Evolutionary conservation across 1,140 invertebrate genomes (phyloP).

Genomic region (Lamellibrachia luymesi): DNA sequence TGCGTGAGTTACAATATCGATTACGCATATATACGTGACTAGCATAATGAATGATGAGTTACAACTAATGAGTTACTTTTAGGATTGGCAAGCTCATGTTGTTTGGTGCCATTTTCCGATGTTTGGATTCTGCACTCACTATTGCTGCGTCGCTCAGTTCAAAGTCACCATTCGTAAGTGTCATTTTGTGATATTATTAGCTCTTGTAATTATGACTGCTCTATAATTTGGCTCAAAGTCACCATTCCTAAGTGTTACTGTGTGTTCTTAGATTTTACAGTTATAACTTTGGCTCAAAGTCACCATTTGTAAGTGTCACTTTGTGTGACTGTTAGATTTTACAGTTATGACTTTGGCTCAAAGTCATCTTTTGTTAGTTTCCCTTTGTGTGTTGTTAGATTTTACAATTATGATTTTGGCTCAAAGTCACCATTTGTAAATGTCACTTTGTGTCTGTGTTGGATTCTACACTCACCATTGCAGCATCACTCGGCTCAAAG

Average conservation of each 20-base stretch:
- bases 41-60: neutral
- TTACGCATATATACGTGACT: too few species aligned
- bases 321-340: too few species aligned
- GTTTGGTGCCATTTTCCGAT: constrained; percentile 82
- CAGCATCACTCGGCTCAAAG: neutral
- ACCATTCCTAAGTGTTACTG: too few species aligned
- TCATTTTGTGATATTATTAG: neutral
- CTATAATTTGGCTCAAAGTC: neutral
- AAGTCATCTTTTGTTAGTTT: too few species aligned
- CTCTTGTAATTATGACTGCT: neutral
- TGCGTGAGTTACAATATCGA: too few species aligned
- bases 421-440: constrained; percentile 84
- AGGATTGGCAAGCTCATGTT: constrained; percentile 78
- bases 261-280: too few species aligned
- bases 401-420: too few species aligned
- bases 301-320: too few species aligned
- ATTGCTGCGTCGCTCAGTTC: constrained; percentile 82
- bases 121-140: constrained; percentile 80
- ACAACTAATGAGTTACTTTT: constrained; percentile 25
- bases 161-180: constrained; percentile 78
- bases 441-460: constrained; percentile 10
- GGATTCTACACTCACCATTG: neutral
- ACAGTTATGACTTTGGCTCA: too few species aligned
- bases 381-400: too few species aligned
- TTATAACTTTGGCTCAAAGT: too few species aligned